Base-by-base conservation (phyloP, 2,113 vertebrate species). In the Australoheros scitulus region DNA sequence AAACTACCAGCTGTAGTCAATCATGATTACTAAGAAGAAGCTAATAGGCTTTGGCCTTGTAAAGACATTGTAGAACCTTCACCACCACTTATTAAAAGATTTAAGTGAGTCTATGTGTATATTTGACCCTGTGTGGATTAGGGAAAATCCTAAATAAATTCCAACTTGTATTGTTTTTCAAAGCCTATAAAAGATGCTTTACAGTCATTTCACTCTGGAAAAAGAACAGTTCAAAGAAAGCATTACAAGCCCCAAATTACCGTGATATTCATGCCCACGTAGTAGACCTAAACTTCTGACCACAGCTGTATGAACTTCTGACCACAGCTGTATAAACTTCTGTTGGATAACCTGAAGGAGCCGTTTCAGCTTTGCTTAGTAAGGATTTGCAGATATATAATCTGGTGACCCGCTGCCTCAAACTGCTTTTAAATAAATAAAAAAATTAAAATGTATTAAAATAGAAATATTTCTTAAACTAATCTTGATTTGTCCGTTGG, bases 381-480 rank as follows among this genome's bases (percentile, higher is more conserved):
- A 17, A 55, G 64, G 60, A 89, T 92, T 83, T 76, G 11, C 22
- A 55, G 32, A 36, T 20, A 59, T 26, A 43, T 29, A 88, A 82
- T 87, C 78, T 36, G 63, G 60, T 81, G 74, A 61, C n/a, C 57
- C 72, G 41, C 55, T 76, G 74, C 14, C n/a, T 78, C 8, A 76
- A 64, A 50, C 29, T 43, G 10, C 43, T 70, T 70, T 50, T 29
- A 26, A 26, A 70, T 29, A 50, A 50, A 70, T 11, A 14, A 68
- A 38, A 36, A 9, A 8, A 9, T 10, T 9, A 38, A 9, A 38
- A 38, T 38, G 1, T 9, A 38, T 38, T 38, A 38, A 38, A 38
- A 38, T 10, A 38, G 13, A 5, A 14, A 43, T 14, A 43, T 43
- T 14, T 14, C 0, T 14, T 41, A 70, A 70, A 50, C 24, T 43